Base-by-base conservation (phyloP, 2,888 invertebrate genomes). In the Tiliacea aurago region DNA sequence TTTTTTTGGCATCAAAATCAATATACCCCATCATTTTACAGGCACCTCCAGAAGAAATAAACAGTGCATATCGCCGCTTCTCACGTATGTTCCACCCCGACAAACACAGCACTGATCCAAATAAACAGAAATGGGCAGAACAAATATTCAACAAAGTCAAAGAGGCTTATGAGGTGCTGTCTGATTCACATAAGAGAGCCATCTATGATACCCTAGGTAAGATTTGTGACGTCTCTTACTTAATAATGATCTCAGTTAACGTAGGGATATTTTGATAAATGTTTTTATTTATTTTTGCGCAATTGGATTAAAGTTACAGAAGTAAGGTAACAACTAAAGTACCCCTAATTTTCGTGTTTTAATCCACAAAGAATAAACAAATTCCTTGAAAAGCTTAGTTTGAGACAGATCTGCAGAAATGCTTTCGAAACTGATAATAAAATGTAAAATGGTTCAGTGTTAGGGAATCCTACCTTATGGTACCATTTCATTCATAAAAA, bases 31-130 rank as follows among this genome's bases (percentile, higher is more conserved):
- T 80, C 65, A 85, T 76, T 76, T 92, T 95, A 66, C 91, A 99
- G 99, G 99, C 99, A 11, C 97, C 98, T 55, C 96, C 96, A 66
- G 99, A 99, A 84, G 99, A 99, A 94, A 99, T 99, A 84, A 99
- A 97, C 90, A 98, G 98, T 96, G 98, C 99, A 3, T 99, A 99
- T 93, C 97, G 99, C 78, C 97, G 98, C 70, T 97, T 99, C 72
- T 99, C 99, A 87, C 97, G 98, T 83, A 97, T 99, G 87, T 99
- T 99, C 91, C 99, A 99, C 94, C 99, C 99, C 0, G 99, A 99
- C 91, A 99, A 99, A 94, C 99, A 99, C 94, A 96, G 97, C 64
- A 96, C 97, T 20, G 98, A 99, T 90, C 97, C 98, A 0, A 97
- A 96, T 0, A 97, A 97, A 86, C 99, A 99, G 93, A 97, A 97